Evolutionary conservation across 2,797 vertebrate species (phyloP).

Genomic region (Parambassis ranga): DNA sequence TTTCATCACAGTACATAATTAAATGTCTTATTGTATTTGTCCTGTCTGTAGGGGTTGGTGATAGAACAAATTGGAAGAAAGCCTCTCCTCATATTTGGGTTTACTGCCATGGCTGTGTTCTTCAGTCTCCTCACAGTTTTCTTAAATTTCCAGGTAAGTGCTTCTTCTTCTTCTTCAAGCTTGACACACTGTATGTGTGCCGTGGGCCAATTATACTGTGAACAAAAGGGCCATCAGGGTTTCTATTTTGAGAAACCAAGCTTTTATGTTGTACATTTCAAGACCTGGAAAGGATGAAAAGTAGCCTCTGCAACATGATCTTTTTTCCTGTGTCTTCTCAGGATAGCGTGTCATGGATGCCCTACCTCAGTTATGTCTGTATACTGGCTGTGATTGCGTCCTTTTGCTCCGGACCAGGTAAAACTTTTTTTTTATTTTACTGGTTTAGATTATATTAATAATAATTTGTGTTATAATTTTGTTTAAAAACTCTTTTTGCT

Average conservation of each 20-base stretch:
- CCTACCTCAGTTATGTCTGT: slow-evolving; percentile 90
- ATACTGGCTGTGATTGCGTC: slow-evolving; percentile 92
- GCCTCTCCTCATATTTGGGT: slow-evolving; percentile 91
- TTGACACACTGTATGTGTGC: not conserved
- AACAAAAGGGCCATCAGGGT: not conserved
- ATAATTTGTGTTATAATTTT: not conserved
- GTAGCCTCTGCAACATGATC: not conserved
- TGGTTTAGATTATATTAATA: not conserved
- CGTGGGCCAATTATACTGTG: not conserved
- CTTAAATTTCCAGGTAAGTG: slow-evolving; percentile 88
- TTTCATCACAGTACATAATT: not conserved
- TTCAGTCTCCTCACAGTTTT: slow-evolving; percentile 88
- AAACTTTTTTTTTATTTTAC: slow-evolving; percentile 14
- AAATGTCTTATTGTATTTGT: not conserved
- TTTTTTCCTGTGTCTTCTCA: slow-evolving; percentile 44
- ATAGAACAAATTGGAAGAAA: slow-evolving; percentile 88
- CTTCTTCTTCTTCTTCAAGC: not conserved
- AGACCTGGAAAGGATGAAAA: not conserved
- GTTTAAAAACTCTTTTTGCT: not conserved
- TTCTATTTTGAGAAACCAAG: not conserved
- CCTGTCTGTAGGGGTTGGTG: slow-evolving; percentile 83
- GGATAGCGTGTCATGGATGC: slow-evolving; percentile 85
- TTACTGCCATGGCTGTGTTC: slow-evolving; percentile 88
- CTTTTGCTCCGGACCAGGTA: slow-evolving; percentile 98
- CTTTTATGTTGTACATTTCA: not conserved